A percentile compares a stretch with the other conserved stretches of the same genome.
Conservation (phyloP, 2,888 invertebrate genomes). For the Epinotia ramella region DNA sequence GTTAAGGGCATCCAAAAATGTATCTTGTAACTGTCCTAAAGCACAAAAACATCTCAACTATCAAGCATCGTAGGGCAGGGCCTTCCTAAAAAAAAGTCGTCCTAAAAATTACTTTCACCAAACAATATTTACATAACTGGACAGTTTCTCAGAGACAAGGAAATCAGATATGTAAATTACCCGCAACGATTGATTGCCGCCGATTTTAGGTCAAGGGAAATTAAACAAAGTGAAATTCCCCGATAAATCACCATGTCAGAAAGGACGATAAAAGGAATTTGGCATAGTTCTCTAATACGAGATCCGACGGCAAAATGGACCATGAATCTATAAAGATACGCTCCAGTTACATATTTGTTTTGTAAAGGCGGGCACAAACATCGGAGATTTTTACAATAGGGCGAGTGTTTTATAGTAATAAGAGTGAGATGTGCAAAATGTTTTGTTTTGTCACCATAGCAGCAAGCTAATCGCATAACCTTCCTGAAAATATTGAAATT, state of each 20-base stretch:
- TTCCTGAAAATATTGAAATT: not conserved
- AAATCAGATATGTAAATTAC: constrained; percentile 43
- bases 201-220: constrained; percentile 42
- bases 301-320: constrained; percentile 64
- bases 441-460: not conserved
- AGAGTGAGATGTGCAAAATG: not conserved
- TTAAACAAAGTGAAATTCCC: constrained; percentile 46
- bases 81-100: not conserved
- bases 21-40: too few relatives aligned
- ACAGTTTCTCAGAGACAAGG: constrained; percentile 26
- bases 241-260: constrained; percentile 56
- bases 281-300: constrained; percentile 64
- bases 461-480: not conserved
- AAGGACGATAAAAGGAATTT: constrained; percentile 61
- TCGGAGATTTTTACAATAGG: not conserved
- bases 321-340: constrained; percentile 73
- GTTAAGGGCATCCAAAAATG: too few relatives aligned
- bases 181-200: constrained; percentile 43
- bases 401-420: not conserved
- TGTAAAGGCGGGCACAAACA: constrained; percentile 43
- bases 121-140: constrained; percentile 38
- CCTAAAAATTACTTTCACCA: constrained; percentile 17
- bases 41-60: too few relatives aligned
- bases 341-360: constrained; percentile 68
- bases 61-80: too few relatives aligned